phyloP scores from a whole-genome alignment of 2,113 vertebrate species.

The Ailuropoda melanoleuca region DNA sequence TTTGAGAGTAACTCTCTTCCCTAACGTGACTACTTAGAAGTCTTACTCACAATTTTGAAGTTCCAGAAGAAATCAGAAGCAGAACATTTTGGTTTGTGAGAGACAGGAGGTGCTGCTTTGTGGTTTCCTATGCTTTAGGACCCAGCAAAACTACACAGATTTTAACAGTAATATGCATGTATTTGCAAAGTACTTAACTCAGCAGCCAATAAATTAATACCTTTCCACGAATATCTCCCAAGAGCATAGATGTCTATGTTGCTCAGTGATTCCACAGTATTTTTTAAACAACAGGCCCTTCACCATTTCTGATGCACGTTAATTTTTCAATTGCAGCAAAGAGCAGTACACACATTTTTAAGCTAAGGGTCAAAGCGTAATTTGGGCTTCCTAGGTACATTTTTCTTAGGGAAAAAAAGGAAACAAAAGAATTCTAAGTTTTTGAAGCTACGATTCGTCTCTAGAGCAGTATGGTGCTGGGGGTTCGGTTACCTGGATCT shows the following conservation, averaged over 20 bases:
- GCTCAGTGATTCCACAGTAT: not conserved
- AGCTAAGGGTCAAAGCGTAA: not conserved
- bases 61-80: not conserved
- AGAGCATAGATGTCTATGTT: not conserved
- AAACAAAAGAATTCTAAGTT: not conserved
- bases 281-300: not conserved
- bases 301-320: not conserved
- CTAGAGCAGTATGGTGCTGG: fast-evolving
- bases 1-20: not conserved
- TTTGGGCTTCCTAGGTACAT: not conserved
- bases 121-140: not conserved
- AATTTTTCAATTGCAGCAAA: not conserved
- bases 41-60: not conserved
- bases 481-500: constrained; percentile 92
- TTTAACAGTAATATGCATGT: not conserved
- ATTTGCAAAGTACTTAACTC: not conserved
- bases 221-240: not conserved
- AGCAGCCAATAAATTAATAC: not conserved
- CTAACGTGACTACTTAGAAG: not conserved
- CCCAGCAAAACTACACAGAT: not conserved
- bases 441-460: not conserved
- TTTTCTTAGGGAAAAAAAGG: not conserved
- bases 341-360: not conserved
- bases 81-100: not conserved
- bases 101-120: not conserved